Conservation (phyloP, 2,888 invertebrate species). For the Drosophila suboccidentalis region DNA sequence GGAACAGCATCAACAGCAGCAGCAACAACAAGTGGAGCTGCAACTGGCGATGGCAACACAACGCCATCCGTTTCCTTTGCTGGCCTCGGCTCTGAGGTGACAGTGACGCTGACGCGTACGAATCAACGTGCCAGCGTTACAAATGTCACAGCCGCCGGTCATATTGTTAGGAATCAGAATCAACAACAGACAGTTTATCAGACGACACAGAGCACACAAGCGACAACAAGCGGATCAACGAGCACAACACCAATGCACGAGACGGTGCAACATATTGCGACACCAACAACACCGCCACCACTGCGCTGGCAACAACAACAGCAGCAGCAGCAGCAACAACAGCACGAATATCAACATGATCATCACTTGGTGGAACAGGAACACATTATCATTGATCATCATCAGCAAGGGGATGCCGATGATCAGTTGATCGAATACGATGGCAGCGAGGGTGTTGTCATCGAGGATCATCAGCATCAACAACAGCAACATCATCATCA, state of each 20-base stretch:
- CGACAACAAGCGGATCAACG: conserved; percentile 29
- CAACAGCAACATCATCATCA: conserved; percentile 28
- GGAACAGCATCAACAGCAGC: conserved; percentile 45
- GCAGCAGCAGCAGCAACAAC: conserved; percentile 62
- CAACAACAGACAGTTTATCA: conserved; percentile 68
- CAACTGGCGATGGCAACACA: conserved; percentile 48
- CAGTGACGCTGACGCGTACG: conserved; percentile 81
- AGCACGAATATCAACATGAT: conserved; percentile 66
- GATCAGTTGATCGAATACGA: conserved; percentile 81
- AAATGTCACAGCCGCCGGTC: conserved; percentile 82
- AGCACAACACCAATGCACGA: conserved; percentile 57
- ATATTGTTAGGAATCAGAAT: conserved; percentile 83
- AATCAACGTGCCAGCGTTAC: conserved; percentile 72
- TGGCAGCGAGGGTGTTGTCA: conserved; percentile 69
- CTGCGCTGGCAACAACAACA: conserved; percentile 75
- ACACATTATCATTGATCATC: conserved; percentile 72
- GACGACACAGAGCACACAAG: conserved; percentile 46
- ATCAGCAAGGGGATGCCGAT: conserved; percentile 74
- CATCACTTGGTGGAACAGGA: conserved; percentile 69
- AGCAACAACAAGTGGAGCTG: conserved; percentile 24
- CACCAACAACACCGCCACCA: conserved; percentile 82
- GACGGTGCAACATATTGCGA: conserved; percentile 61
- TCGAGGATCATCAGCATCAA: conserved; percentile 63
- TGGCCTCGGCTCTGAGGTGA: conserved; percentile 83
- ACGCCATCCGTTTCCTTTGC: conserved; percentile 81